phyloP scores from a whole-genome alignment of 2,113 vertebrate genomes.

The Hippocampus comes region DNA sequence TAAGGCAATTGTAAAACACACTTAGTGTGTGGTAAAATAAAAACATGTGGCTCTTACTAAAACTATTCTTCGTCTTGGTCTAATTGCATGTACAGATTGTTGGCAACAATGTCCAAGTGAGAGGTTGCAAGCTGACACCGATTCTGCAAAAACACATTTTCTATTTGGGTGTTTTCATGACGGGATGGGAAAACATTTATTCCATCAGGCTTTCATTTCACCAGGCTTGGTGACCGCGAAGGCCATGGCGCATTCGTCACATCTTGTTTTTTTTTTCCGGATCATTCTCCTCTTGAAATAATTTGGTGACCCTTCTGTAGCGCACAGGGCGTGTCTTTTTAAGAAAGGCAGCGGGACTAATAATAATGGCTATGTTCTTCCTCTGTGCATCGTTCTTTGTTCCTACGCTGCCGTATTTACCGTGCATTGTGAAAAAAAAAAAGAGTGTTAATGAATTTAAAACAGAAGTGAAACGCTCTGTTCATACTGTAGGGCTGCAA shows the following conservation, averaged over 20 bases:
- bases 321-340: not conserved
- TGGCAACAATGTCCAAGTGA: not conserved
- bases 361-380: not conserved
- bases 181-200: not conserved
- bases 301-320: not conserved
- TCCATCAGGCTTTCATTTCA: slow-evolving; percentile 6
- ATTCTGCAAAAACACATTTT: slow-evolving; percentile 1
- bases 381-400: not conserved
- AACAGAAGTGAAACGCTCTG: not conserved
- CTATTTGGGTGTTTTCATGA: slow-evolving; percentile 1
- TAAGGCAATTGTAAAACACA: not conserved
- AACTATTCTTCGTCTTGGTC: not conserved
- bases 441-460: not conserved
- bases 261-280: too few relatives aligned
- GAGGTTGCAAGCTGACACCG: not conserved
- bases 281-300: not conserved
- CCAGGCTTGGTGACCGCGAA: not conserved
- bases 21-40: not conserved
- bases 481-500: too few relatives aligned
- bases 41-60: not conserved
- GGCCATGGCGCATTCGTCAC: not conserved
- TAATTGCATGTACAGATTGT: not conserved
- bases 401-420: not conserved
- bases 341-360: not conserved
- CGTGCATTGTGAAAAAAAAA: too few relatives aligned